These are phyloP conservation scores for Gari tellinella DNA, from an alignment of 2,888 invertebrate genomes.

Conservation along the genomic window DNA sequence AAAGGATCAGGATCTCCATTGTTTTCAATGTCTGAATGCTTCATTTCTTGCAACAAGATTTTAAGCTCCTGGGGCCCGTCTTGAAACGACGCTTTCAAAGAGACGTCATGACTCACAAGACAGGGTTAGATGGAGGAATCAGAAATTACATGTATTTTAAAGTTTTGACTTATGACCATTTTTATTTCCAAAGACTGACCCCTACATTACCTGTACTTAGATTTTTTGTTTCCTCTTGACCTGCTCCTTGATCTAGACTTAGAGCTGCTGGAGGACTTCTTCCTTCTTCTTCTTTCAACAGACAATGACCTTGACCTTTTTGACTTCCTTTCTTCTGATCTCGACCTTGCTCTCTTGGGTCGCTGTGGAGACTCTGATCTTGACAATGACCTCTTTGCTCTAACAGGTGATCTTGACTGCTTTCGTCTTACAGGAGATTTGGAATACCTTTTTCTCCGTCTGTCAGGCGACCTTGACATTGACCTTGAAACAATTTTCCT, in stretches of 20 bases:
- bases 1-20: no score
- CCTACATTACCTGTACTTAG: no score
- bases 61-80: no score
- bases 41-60: no score
- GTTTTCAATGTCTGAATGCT: no score
- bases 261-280: constrained; percentile 37
- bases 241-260: constrained; percentile 41
- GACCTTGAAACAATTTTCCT: constrained; percentile 12
- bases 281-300: constrained; percentile 13
- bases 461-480: constrained; percentile 36
- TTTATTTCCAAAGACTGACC: no score
- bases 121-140: no score
- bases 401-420: constrained; percentile 7
- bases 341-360: constrained; percentile 23
- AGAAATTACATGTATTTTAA: no score
- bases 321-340: constrained; percentile 34
- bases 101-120: no score
- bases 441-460: constrained; percentile 22
- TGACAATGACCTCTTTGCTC: constrained; percentile 20
- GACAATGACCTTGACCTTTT: constrained; percentile 46
- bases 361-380: constrained; percentile 9
- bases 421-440: constrained; percentile 15
- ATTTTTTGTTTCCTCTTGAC: constrained; percentile 3
- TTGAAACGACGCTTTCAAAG: no score
- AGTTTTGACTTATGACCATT: no score